Evolutionary conservation across 2,113 vertebrate species (phyloP).

Genomic region (Semnornis frantzii): DNA sequence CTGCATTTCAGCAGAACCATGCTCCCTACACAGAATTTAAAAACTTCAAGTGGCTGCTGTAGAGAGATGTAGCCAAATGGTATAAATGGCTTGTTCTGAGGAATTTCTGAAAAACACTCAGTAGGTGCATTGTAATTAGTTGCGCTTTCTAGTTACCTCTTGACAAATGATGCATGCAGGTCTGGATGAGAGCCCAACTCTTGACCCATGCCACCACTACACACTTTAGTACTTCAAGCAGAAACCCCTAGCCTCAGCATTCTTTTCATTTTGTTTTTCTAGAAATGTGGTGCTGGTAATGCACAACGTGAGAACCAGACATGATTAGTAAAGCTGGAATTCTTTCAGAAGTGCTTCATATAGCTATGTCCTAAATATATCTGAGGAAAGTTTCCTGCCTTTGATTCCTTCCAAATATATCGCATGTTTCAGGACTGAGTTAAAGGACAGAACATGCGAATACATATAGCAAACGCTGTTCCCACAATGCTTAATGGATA

Average conservation of each 20-base stretch:
- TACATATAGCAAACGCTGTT: not conserved
- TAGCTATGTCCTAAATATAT: not conserved
- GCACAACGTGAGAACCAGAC: conserved; percentile 21
- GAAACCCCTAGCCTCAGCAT: conserved; percentile 40
- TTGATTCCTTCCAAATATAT: not conserved
- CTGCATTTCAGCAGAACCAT: not conserved
- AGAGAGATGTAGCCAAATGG: not conserved
- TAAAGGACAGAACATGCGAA: conserved; percentile 13
- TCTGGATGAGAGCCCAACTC: conserved; percentile 60
- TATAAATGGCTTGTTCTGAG: conserved; percentile 2
- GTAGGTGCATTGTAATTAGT: conserved; percentile 41
- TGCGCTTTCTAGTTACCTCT: conserved; percentile 64
- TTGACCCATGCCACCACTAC: conserved; percentile 53
- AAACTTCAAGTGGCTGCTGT: conserved; percentile 19
- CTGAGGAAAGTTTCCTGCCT: not conserved
- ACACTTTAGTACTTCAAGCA: conserved; percentile 49
- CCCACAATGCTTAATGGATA: not conserved
- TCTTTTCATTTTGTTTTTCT: conserved; percentile 15
- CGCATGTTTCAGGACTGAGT: not conserved
- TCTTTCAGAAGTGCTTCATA: conserved; percentile 31
- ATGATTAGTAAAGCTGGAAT: conserved; percentile 33
- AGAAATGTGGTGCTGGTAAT: not conserved
- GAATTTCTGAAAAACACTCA: conserved; percentile 26
- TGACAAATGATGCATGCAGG: conserved; percentile 47
- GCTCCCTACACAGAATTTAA: conserved; percentile 19